Percentiles rank a stretch among this genome's conserved stretches.
phyloP scores from a whole-genome alignment of 2,113 vertebrate species.

The Gymnorhina tibicen region DNA sequence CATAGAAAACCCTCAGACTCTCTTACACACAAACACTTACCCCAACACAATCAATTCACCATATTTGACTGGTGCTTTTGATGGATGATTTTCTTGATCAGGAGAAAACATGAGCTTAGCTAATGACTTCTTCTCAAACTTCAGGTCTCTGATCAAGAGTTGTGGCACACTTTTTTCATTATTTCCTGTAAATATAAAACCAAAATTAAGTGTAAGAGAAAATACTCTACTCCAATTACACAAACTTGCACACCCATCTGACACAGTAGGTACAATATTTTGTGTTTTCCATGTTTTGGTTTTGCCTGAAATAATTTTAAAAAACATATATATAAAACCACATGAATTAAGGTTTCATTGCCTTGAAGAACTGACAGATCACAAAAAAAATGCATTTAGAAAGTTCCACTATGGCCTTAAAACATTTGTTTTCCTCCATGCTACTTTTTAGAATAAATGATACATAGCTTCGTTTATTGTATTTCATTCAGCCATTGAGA shows the following conservation, averaged over 20 bases:
- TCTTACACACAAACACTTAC: slow-evolving; percentile 76
- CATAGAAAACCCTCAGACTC: background rate
- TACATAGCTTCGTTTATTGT: background rate
- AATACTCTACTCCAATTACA: background rate
- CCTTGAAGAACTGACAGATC: background rate
- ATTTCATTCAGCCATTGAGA: background rate
- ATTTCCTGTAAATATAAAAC: slow-evolving; percentile 72
- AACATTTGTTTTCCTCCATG: background rate
- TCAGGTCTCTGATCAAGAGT: slow-evolving; percentile 75
- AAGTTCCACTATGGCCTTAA: background rate
- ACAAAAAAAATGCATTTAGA: background rate
- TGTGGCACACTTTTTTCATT: slow-evolving; percentile 80
- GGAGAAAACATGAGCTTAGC: slow-evolving; percentile 95
- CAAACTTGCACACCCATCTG: background rate
- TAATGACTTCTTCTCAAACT: slow-evolving; percentile 75
- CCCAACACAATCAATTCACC: slow-evolving; percentile 98
- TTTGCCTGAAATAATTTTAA: background rate
- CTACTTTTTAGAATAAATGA: background rate
- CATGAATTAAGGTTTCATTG: background rate
- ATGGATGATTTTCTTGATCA: slow-evolving; percentile 98
- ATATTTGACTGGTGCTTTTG: slow-evolving; percentile 98
- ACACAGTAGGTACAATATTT: background rate
- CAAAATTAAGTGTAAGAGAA: background rate
- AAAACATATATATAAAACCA: background rate
- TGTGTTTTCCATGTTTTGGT: background rate